Conservation (phyloP, 2,888 invertebrate genomes). For the Drosophila mercatorum region DNA sequence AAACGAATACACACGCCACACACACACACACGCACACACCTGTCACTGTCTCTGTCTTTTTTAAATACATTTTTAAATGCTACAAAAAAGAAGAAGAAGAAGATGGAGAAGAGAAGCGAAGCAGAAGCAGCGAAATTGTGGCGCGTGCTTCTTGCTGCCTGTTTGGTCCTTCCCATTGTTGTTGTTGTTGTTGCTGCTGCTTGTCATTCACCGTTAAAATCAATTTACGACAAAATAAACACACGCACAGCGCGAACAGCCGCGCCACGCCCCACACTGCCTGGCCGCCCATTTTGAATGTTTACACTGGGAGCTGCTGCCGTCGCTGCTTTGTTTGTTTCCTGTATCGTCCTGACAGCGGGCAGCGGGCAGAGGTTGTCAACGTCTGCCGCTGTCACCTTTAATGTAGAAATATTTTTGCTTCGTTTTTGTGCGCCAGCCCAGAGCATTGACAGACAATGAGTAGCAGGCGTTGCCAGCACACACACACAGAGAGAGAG, state of each 20-base stretch:
- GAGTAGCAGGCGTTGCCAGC: slow-evolving; percentile 14
- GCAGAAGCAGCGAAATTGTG: slow-evolving; percentile 9
- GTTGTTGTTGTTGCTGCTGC: slow-evolving; percentile 46
- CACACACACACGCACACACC: slow-evolving; percentile 5
- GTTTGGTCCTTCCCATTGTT: slow-evolving; percentile 8
- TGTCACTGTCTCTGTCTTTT: slow-evolving; percentile 31
- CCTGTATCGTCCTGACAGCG: slow-evolving; percentile 44
- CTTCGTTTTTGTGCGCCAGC: not conserved
- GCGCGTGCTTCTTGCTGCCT: slow-evolving; percentile 50
- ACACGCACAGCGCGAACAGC: slow-evolving; percentile 57
- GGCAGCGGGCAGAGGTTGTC: slow-evolving; percentile 30
- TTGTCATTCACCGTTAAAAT: slow-evolving; percentile 79
- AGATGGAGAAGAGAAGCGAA: slow-evolving; percentile 21
- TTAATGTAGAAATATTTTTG: slow-evolving; percentile 72
- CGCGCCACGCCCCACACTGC: slow-evolving; percentile 23
- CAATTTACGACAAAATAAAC: slow-evolving; percentile 80
- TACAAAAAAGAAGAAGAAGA: slow-evolving; percentile 1
- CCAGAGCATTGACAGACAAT: slow-evolving; percentile 57
- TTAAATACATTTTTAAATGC: slow-evolving; percentile 75
- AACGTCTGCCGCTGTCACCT: slow-evolving; percentile 73
- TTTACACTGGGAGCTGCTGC: slow-evolving; percentile 65
- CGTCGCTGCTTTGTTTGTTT: slow-evolving; percentile 68
- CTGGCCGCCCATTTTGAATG: slow-evolving; percentile 37
- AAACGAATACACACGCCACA: slow-evolving; percentile 58
- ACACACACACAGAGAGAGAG: not conserved